These are phyloP conservation scores for Marmota monax DNA, from an alignment of 2,113 vertebrate genomes.

Conservation along the genomic window DNA sequence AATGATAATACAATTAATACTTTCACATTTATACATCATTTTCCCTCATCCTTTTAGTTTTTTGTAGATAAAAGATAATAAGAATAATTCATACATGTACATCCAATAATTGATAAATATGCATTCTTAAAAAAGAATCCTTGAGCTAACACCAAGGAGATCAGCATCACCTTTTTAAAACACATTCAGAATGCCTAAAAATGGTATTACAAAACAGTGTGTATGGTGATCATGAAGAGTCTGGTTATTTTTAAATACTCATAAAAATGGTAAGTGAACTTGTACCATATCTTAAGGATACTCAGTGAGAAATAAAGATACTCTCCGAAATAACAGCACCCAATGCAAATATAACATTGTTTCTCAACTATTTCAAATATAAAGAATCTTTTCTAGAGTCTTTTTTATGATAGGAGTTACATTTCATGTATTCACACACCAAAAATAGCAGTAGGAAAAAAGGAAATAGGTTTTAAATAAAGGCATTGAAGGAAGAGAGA, in stretches of 20 bases:
- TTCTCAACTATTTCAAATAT: background rate
- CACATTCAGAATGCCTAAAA: background rate
- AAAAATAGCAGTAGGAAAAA: background rate
- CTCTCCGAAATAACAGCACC: background rate
- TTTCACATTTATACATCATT: slow-evolving; percentile 32
- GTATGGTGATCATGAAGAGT: background rate
- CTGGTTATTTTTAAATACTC: background rate
- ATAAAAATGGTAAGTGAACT: background rate
- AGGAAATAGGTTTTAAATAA: background rate
- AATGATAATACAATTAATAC: slow-evolving; percentile 10
- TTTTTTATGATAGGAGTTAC: background rate
- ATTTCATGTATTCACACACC: background rate
- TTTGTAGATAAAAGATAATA: slow-evolving; percentile 7
- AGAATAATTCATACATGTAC: background rate
- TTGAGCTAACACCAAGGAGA: background rate
- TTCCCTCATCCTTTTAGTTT: slow-evolving; percentile 43
- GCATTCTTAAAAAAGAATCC: slow-evolving; percentile 5
- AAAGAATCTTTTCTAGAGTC: background rate
- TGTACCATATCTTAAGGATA: background rate
- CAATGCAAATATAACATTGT: background rate
- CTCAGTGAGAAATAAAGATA: background rate
- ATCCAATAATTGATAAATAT: background rate
- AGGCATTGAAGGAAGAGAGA: background rate
- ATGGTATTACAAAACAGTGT: background rate
- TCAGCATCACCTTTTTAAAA: slow-evolving; percentile 37